Percentiles rank a stretch among this genome's conserved stretches.
phyloP scores from a whole-genome alignment of 2,888 invertebrate genomes.

The Deilephila elpenor region DNA sequence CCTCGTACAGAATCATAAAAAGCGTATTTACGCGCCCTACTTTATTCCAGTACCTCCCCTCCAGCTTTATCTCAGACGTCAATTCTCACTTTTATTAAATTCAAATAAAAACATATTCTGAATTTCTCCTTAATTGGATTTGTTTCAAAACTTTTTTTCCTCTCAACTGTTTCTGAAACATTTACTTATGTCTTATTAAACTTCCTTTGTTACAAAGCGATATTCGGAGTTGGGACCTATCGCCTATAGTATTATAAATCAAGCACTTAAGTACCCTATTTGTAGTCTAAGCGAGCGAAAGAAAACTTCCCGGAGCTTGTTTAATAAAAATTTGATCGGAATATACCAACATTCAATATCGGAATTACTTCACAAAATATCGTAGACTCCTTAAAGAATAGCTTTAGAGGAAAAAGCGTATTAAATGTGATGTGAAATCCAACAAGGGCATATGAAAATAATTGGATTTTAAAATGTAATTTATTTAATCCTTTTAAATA shows the following conservation, averaged over 20 bases:
- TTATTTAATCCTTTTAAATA: background rate
- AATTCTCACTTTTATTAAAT: constrained; percentile 11
- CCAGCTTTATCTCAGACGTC: background rate
- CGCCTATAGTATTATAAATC: constrained; percentile 7
- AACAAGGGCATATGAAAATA: constrained; percentile 5
- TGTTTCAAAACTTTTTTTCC: constrained; percentile 1
- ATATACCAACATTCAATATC: background rate
- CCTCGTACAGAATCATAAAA: background rate
- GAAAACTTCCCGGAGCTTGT: background rate
- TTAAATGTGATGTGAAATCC: background rate
- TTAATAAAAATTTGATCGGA: constrained; percentile 7
- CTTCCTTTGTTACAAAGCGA: constrained; percentile 6
- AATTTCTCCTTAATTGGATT: constrained; percentile 13
- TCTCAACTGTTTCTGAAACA: background rate
- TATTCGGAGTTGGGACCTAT: background rate
- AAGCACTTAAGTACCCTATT: constrained; percentile 5
- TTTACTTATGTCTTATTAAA: constrained; percentile 5
- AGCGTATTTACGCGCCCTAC: too few relatives aligned
- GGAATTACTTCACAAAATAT: background rate
- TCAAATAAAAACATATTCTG: constrained; percentile 15
- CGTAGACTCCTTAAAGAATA: background rate
- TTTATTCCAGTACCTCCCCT: background rate
- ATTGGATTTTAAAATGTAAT: constrained; percentile 1
- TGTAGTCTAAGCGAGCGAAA: background rate
- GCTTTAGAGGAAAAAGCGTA: background rate